Evolutionary conservation across 37 sponge, comb jelly and placozoan genomes (phyloP), one percentile per base, ranked within the genome.

Genomic region (Hexactinellida sp.): DNA sequence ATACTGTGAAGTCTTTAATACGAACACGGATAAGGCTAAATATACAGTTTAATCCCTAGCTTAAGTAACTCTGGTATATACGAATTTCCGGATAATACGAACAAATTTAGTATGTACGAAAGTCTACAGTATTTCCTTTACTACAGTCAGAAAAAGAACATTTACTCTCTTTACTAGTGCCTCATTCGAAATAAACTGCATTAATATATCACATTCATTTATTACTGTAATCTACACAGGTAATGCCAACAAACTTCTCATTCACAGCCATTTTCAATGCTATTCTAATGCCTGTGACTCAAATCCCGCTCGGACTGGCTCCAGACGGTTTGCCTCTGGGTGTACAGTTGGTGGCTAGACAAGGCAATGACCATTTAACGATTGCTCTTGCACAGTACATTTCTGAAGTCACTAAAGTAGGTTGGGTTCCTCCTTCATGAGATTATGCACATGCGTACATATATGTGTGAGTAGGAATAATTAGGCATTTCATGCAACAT

Each of bases 261-360:
- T 92, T 89, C 88, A 86, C 90, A 30, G 89, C 87, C 9, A 54
- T 90, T 19, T 90, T 88, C 84, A 92, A 92, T 83, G 83, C 84
- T 37, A 38, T 88, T n/a, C 88, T 88, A 28, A 54, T 90, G 30
- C 93, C 93, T 0, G 89, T 88, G 36, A 92, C 93, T 47, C 86
- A 89, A 37, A 82, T 89, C 24, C 92, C 92, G 36, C 85, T 92
- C 1, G 92, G 92, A 39, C 88, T 88, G 36, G 84, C 54, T 36
- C 54, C 38, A 36, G 85, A 89, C 83, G 92, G 92, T n/a, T 87
- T 89, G 9, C 92, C 93, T 24, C 82, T 92, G 37, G 93, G 93
- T 30, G 87, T 90, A 54, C 93, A 92, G 87, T 38, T 90, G 9
- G 89, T 92, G 0, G 76, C 76, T 63, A 63, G 13, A 63, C 28